Evolutionary conservation across 2,113 vertebrate species (phyloP), one percentile per base, ranked within the genome.

Genomic region (Megaceryle torquata): DNA sequence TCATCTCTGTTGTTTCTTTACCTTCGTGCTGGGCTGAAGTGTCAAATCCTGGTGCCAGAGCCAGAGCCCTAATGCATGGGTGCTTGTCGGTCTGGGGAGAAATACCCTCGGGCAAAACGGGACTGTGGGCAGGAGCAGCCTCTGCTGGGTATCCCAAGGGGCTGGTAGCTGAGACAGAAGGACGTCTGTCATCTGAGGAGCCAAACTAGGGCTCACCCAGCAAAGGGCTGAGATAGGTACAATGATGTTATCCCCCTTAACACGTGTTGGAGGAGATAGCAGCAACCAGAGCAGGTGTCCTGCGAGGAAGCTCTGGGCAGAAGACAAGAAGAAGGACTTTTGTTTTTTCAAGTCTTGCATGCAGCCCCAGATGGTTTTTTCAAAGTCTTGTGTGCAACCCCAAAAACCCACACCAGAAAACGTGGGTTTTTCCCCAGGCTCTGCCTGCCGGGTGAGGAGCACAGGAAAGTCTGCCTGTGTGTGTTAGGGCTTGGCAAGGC

Each of bases 11-110:
- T 61, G 44, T 4, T 35, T 51, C 59, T 22, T 71, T 63, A 20
- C 31, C 63, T 87, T 50, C 5, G 1, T 13, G 67, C 35, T 71
- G 75, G 35, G 3, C 46, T 56, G 57, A 22, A 29, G 24, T 48
- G 57, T 15, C 56, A 37, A 4, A 5, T 39, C 10, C 54, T 43
- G 77, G 84, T 28, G 71, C 15, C 22, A 6, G 31, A 7, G 17
- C 7, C 22, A 28, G 9, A 68, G 44, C 46, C 37, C 63, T 14
- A 4, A 7, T 2, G 8, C 13, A 0, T 4, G 11, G 2, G 0
- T 46, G 20, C 37, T 41, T 3, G 26, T 37, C 70, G 20, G 10
- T 7, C 19, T 22, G 24, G 18, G 10, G 6, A 2, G 50, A 53
- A 53, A 63, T 35, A 39, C 44, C 22, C 29, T 46, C 8, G 1